A percentile compares a stretch with the other conserved stretches of the same genome.
Evolutionary conservation across 2,888 invertebrate species (phyloP).

Genomic region (Drosophila limbata): DNA sequence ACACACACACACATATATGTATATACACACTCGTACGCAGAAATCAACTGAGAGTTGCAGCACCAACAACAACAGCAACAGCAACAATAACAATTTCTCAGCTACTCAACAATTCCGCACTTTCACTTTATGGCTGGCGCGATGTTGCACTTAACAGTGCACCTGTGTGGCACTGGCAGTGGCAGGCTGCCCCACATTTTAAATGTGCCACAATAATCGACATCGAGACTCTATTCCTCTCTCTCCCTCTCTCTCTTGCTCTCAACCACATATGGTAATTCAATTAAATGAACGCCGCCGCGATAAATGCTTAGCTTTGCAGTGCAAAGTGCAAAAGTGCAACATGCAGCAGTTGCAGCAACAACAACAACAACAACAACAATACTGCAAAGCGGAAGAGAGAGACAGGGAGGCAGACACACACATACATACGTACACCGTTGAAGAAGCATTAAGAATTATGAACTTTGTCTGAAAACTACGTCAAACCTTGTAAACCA

Average conservation of each 20-base stretch:
- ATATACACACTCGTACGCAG: not conserved
- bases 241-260: not conserved
- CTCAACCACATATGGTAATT: conserved; percentile 62
- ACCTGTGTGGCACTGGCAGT: conserved; percentile 17
- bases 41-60: conserved; percentile 11
- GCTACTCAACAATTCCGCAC: conserved; percentile 42
- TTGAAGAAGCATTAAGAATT: too few species aligned
- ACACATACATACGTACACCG: too few species aligned
- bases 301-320: conserved; percentile 48
- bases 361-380: conserved; percentile 1
- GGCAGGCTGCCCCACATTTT: not conserved
- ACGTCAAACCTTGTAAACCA: too few species aligned
- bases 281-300: conserved; percentile 61
- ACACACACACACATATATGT: not conserved
- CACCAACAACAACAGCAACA: not conserved
- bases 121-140: conserved; percentile 35
- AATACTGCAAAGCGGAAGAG: not conserved
- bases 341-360: conserved; percentile 5
- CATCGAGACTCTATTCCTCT: conserved; percentile 7
- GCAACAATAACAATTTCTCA: not conserved
- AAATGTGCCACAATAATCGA: conserved; percentile 34
- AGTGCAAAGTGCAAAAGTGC: conserved; percentile 21
- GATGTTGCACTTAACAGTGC: conserved; percentile 40
- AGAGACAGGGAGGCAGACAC: not conserved
- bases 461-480: too few species aligned